Evolutionary conservation across 2,797 vertebrate species (phyloP).

Genomic region (Nannoperca obscura): DNA sequence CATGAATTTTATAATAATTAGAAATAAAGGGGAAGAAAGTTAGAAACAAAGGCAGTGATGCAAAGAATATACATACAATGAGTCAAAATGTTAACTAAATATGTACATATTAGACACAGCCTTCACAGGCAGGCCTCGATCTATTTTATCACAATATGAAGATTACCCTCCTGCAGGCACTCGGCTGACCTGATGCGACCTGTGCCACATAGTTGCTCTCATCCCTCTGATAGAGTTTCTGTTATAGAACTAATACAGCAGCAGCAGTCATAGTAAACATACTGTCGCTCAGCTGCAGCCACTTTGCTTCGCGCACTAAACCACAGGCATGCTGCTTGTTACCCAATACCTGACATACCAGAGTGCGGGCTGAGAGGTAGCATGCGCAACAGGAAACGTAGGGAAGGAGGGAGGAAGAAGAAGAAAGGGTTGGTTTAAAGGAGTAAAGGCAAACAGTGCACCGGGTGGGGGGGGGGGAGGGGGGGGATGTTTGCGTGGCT

Average conservation of each 20-base stretch:
- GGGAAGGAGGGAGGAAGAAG: not conserved
- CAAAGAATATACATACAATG: not conserved
- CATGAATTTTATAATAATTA: not conserved
- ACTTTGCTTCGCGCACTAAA: conserved; percentile 45
- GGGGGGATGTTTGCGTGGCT: not conserved
- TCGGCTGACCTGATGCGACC: conserved; percentile 37
- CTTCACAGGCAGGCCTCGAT: not conserved
- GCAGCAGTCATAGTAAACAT: conserved; percentile 64
- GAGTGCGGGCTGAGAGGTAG: conserved; percentile 35
- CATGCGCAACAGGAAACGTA: conserved; percentile 18
- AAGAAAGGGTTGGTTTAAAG: not conserved
- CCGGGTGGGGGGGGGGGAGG: no score
- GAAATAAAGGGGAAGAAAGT: not conserved
- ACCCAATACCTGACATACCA: conserved; percentile 75
- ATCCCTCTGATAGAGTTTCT: conserved; percentile 36
- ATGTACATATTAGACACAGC: not conserved
- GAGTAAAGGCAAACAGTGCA: not conserved
- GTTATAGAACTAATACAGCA: conserved; percentile 14
- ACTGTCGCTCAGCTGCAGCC: conserved; percentile 52
- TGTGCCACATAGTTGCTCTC: conserved; percentile 17
- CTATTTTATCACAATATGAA: not conserved
- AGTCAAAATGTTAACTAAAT: not conserved
- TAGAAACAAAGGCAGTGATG: not conserved
- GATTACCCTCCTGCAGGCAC: not conserved
- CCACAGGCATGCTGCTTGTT: conserved; percentile 68